Base-by-base conservation (phyloP, 2,888 invertebrate genomes). In the Sialis lutaria region DNA sequence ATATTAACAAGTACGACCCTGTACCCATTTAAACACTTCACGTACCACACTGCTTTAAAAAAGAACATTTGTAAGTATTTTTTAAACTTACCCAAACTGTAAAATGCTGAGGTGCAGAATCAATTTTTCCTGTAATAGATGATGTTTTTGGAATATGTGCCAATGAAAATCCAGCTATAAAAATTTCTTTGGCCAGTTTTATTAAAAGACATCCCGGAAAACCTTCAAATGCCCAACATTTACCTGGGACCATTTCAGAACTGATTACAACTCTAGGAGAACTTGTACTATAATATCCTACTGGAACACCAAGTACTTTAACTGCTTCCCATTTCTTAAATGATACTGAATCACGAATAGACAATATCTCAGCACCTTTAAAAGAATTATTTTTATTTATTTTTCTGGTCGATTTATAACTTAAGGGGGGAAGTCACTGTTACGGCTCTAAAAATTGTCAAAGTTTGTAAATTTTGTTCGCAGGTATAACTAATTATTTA, bases 221-320 rank as follows among this genome's bases (percentile, higher is more conserved):
- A 48, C 91, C 91, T 64, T 86, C 85, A 68, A 97, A 96, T 40
- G 96, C 89, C 95, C 96, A 97, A 67, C 97, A 97, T 61, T 92
- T 82, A 9, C 96, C 96, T 0, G 93, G 93, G 61, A 82, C 77
- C 43, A 88, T 74, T 48, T 83, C 80, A 6, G 86, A 84, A 43
- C 83, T 86, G 55, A 97, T 91, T 46, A 90, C 89, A 44, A 80
- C 80, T 49, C 95, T 73, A 2, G 96, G 95, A 46, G 88, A 85
- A 59, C 82, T 82, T 4, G 22, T 22, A 52, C 75, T 75, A 49
- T 84, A 80, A 67, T 87, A 88, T 82, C 87, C 91, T 49, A 96
- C 68, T 0, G 92, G 90, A 58, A 96, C 74, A 2, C 93, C 91
- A 60, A 92, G 78, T 47, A 96, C 68, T 30, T 82, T 86, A 58